These are phyloP conservation scores for Epistrophella euchroma DNA, from an alignment of 2,888 invertebrate genomes.

Conservation along the genomic window DNA sequence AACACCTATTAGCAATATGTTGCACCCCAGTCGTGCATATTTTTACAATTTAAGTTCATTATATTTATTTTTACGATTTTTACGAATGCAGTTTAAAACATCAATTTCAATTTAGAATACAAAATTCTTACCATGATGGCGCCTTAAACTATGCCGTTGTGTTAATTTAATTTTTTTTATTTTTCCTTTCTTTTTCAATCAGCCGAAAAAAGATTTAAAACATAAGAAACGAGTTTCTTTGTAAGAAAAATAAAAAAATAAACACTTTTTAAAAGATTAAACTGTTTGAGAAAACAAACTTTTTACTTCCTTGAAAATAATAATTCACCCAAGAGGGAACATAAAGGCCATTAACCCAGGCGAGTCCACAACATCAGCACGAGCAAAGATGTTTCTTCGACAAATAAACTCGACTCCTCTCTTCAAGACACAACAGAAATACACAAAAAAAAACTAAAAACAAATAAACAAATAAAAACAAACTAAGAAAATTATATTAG, in stretches of 20 bases:
- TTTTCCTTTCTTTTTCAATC: background rate
- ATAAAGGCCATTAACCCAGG: conserved; percentile 54
- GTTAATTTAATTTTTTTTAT: background rate
- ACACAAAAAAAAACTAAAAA: conserved; percentile 30
- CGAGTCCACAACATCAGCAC: background rate
- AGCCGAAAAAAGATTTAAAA: background rate
- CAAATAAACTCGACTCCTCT: conserved; percentile 36
- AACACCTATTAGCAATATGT: too few relatives aligned
- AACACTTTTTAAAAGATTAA: conserved; percentile 14
- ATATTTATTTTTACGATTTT: too few relatives aligned
- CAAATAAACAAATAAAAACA: conserved; percentile 63
- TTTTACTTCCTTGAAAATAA: conserved; percentile 25
- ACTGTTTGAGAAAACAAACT: conserved; percentile 10
- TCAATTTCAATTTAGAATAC: too few relatives aligned
- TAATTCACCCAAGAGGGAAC: conserved; percentile 8
- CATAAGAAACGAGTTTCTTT: background rate
- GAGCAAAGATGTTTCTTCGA: conserved; percentile 21
- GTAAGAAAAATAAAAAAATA: background rate
- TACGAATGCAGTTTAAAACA: too few relatives aligned
- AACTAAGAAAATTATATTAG: conserved; percentile 61
- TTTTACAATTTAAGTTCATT: too few relatives aligned
- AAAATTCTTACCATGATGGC: too few relatives aligned
- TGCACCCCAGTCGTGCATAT: too few relatives aligned
- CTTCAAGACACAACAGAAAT: conserved; percentile 24
- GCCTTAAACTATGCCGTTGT: background rate